A percentile compares a stretch with the other conserved stretches of the same genome.
phyloP scores from a whole-genome alignment of 2,888 invertebrate species.

The Ophioninae sp. region DNA sequence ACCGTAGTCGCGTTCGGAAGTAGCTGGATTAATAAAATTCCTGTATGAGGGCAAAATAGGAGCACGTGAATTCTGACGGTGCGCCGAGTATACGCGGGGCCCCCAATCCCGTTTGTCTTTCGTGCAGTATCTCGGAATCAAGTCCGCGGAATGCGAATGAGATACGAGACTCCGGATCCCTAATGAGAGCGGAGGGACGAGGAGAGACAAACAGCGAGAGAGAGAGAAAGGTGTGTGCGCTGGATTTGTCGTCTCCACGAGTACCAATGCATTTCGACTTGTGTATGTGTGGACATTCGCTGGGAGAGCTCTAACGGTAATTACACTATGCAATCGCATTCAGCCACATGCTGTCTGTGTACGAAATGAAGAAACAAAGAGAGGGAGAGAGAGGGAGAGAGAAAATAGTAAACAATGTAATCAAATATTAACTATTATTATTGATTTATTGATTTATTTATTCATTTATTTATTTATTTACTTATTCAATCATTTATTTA shows the following conservation, averaged over 20 bases:
- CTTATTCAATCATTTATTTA: too few species aligned
- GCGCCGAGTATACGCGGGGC: conserved; percentile 1
- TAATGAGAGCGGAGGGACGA: conserved; percentile 57
- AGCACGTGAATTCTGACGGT: conserved; percentile 2
- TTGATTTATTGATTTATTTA: too few species aligned
- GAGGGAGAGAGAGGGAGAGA: conserved; percentile 4
- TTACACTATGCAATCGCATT: conserved; percentile 61
- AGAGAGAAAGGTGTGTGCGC: conserved; percentile 4
- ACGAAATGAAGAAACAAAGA: conserved; percentile 22
- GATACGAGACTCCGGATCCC: conserved; percentile 37
- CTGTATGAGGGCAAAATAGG: background rate
- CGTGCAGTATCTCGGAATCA: conserved; percentile 2
- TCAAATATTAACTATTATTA: too few species aligned
- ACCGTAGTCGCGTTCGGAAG: background rate
- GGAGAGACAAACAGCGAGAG: background rate
- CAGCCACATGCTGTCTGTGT: conserved; percentile 44
- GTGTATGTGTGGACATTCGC: conserved; percentile 10
- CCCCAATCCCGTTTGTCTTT: conserved; percentile 37
- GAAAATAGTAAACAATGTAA: too few species aligned
- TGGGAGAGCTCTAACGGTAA: conserved; percentile 42
- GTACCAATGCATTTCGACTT: conserved; percentile 18
- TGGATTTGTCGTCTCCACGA: conserved; percentile 50
- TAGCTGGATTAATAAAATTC: background rate
- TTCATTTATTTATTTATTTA: too few species aligned
- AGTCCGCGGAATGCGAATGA: conserved; percentile 37